Conservation (phyloP, 1,140 invertebrate genomes). For the Stenopsyche tienmushanensis region DNA sequence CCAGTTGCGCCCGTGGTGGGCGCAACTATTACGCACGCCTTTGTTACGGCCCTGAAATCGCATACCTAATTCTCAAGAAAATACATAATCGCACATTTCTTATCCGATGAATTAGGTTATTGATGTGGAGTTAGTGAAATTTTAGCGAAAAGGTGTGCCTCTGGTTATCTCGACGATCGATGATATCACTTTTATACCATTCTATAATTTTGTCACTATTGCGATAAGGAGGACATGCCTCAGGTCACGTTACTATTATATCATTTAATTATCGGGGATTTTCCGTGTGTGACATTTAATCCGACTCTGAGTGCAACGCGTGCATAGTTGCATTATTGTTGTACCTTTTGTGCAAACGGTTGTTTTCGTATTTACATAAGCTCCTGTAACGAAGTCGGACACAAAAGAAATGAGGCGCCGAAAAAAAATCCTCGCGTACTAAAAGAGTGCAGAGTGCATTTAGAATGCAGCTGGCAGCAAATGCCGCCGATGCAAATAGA, state of each 20-base stretch:
- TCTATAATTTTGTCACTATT: background rate
- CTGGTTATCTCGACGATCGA: background rate
- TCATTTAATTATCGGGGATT: background rate
- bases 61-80: too few species aligned
- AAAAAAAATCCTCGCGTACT: background rate
- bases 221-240: background rate
- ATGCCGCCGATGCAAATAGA: slow-evolving; percentile 9
- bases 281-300: too few species aligned
- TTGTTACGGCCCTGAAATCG: too few species aligned
- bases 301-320: too few species aligned
- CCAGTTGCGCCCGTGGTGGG: too few species aligned
- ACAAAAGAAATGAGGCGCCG: slow-evolving; percentile 4
- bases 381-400: background rate
- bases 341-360: too few species aligned
- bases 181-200: too few species aligned
- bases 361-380: background rate
- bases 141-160: background rate
- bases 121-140: too few species aligned
- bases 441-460: slow-evolving; percentile 12
- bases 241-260: background rate
- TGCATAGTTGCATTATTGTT: too few species aligned
- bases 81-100: too few species aligned
- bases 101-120: too few species aligned
- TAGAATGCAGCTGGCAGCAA: slow-evolving; percentile 8
- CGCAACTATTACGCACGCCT: too few species aligned